phyloP scores from a whole-genome alignment of 2,113 vertebrate species.

The Amazona vittata region DNA sequence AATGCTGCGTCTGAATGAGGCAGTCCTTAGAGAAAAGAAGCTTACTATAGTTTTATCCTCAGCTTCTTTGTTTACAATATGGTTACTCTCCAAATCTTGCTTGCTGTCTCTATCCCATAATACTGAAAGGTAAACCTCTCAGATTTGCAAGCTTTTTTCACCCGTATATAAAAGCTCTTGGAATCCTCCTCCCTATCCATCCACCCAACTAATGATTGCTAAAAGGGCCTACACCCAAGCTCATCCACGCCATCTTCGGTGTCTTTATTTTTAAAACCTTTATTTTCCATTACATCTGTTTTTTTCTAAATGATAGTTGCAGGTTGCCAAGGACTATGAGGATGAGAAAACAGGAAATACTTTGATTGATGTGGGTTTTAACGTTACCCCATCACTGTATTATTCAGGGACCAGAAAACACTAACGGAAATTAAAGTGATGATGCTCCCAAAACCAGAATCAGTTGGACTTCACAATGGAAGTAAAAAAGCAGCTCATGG shows the following conservation, averaged over 20 bases:
- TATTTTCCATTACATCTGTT: not conserved
- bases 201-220: not conserved
- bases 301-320: not conserved
- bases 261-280: not conserved
- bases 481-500: not conserved
- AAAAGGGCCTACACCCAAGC: not conserved
- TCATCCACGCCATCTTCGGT: not conserved
- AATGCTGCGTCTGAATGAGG: not conserved
- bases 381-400: not conserved
- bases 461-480: not conserved
- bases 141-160: not conserved
- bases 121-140: not conserved
- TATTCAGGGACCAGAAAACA: not conserved
- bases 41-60: slow-evolving; percentile 9
- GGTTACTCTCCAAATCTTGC: not conserved
- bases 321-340: not conserved
- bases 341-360: slow-evolving; percentile 19
- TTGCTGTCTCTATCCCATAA: not conserved
- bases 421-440: not conserved
- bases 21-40: not conserved
- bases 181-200: not conserved
- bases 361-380: not conserved
- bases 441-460: not conserved
- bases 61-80: not conserved
- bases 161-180: not conserved